Evolutionary conservation across 1,140 invertebrate species (phyloP).

Genomic region (Prorops nasuta): DNA sequence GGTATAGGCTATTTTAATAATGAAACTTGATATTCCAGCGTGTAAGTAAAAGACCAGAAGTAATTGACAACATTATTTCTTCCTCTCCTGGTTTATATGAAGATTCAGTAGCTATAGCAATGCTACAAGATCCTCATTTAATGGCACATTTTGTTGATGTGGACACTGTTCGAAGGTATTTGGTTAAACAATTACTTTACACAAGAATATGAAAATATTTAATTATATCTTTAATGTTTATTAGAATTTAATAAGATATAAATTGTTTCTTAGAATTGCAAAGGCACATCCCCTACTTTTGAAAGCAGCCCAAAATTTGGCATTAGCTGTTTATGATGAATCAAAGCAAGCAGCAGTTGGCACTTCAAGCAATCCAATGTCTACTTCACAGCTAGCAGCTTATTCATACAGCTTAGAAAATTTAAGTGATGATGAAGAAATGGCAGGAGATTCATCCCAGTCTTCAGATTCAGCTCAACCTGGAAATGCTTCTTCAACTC

Average conservation of each 20-base stretch:
- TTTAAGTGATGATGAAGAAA: slow-evolving; percentile 60
- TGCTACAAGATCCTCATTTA: slow-evolving; percentile 62
- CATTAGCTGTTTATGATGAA: slow-evolving; percentile 58
- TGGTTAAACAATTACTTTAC: too few species aligned
- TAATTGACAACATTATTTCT: slow-evolving; percentile 60
- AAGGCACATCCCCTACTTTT: slow-evolving; percentile 56
- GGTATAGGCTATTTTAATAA: too few species aligned
- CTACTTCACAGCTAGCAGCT: slow-evolving; percentile 35
- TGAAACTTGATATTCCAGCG: slow-evolving; percentile 40
- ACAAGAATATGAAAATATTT: background rate
- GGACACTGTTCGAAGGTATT: slow-evolving; percentile 54
- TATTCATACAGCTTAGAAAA: slow-evolving; percentile 58
- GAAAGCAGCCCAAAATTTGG: slow-evolving; percentile 56
- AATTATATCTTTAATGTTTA: background rate
- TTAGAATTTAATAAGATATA: slow-evolving; percentile 31
- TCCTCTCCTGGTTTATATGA: slow-evolving; percentile 55
- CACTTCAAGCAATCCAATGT: slow-evolving; percentile 33
- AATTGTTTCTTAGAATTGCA: slow-evolving; percentile 43
- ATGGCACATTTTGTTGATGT: slow-evolving; percentile 57
- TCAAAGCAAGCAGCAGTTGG: slow-evolving; percentile 36
- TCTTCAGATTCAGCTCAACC: slow-evolving; percentile 51
- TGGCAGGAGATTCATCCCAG: slow-evolving; percentile 58
- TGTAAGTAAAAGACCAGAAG: slow-evolving; percentile 55
- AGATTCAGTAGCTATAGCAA: slow-evolving; percentile 59
- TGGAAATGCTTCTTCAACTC: slow-evolving; percentile 27